Conservation (phyloP, 2,797 vertebrate genomes). For the Acrossocheilus fasciatus region DNA sequence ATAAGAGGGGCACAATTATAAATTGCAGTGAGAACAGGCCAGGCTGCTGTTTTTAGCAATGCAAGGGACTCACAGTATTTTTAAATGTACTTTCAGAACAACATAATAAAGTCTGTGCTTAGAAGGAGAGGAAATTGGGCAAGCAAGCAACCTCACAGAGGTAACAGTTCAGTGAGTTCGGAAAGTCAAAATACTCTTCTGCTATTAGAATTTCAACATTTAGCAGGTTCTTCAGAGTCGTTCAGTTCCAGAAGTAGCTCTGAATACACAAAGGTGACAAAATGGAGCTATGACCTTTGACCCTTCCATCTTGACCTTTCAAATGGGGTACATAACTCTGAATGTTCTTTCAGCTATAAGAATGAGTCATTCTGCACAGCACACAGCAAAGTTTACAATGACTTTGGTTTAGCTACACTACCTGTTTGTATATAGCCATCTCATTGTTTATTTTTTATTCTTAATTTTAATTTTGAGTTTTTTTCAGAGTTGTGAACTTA, state of each 20-base stretch:
- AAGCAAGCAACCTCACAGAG: not conserved
- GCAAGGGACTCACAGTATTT: not conserved
- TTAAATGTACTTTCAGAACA: not conserved
- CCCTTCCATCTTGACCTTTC: not conserved
- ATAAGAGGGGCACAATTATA: not conserved
- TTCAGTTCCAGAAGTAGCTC: not conserved
- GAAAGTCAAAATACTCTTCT: not conserved
- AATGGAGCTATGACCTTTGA: not conserved
- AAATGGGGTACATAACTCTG: not conserved
- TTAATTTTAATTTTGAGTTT: not conserved
- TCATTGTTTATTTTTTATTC: not conserved
- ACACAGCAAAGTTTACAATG: not conserved
- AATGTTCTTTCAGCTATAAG: too few relatives aligned
- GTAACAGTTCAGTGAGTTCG: not conserved
- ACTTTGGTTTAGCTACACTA: not conserved
- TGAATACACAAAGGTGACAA: not conserved
- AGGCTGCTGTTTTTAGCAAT: not conserved
- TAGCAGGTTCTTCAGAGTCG: not conserved
- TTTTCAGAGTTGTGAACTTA: too few relatives aligned
- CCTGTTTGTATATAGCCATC: not conserved
- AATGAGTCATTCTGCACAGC: not conserved
- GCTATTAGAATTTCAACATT: not conserved
- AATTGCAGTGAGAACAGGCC: not conserved
- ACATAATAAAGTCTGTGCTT: not conserved
- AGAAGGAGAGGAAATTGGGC: not conserved